Evolutionary conservation across 2,888 invertebrate genomes (phyloP), one percentile per base, ranked within the genome.

Genomic region (Dorcus hopei): DNA sequence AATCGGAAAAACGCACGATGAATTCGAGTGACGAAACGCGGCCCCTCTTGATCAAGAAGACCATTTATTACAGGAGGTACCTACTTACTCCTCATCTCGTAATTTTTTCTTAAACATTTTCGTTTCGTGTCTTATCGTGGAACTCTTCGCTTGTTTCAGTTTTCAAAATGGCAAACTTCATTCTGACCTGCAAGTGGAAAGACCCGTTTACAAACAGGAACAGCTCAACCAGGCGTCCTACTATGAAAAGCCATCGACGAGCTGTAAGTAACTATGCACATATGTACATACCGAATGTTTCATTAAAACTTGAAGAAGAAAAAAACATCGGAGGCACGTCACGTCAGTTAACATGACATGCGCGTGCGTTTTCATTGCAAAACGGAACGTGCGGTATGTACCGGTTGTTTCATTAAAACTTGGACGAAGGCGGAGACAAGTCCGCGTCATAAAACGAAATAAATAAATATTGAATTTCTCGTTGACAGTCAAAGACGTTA

Each of bases 131-230:
- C 14, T 1, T 1, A 14, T 14, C 14, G 14, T 14, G 14, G 14
- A 14, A 14, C 1, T 14, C 14, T 14, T 14, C 14, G n/a, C 42
- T 48, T 43, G 26, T 68, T 70, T 26, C 65, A 73, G 72, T 64
- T 65, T 68, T 62, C 66, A 68, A 64, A 79, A 72, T 74, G 64
- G 67, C 71, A 50, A 70, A 68, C 57, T 71, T 7, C 23, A 55
- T n/a, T 58, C 57, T 7, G 62, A 67, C 39, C 43, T 75, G 38
- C 71, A 77, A 49, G 83, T 88, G 26, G 81, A 86, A 59, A 78
- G 88, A 14, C 83, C 87, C 0, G 83, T 88, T 5, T 88, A 87
- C 74, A 85, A 86, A 56, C 85, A 87, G 68, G 86, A 88, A 61
- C 82, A 85, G 6, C 79, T 89, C 49, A 83, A 88, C 73, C 82